Conservation (phyloP, 2,797 vertebrate species). For the Neosilurus hyrtlii region DNA sequence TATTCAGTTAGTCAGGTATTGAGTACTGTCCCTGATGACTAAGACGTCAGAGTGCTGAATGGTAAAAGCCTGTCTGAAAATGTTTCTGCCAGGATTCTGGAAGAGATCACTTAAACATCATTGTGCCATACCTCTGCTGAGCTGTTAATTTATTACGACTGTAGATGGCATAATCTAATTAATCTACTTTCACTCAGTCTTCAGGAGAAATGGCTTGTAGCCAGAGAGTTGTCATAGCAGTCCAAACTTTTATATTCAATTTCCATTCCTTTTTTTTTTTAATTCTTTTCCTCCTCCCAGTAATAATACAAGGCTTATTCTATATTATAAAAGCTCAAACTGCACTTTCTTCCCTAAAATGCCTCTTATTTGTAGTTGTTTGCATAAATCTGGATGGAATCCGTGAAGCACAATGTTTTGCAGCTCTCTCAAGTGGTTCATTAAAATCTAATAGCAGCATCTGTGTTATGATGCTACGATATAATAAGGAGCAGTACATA, state of each 20-base stretch:
- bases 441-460: constrained; percentile 11
- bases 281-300: neutral
- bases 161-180: constrained; percentile 27
- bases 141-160: constrained; percentile 32
- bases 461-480: neutral
- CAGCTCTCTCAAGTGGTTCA: constrained; percentile 20
- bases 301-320: constrained; percentile 1
- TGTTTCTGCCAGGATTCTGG: constrained; percentile 19
- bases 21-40: constrained; percentile 15
- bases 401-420: neutral
- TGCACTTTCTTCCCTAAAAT: neutral
- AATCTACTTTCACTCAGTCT: constrained; percentile 32
- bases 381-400: constrained; percentile 10
- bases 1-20: constrained; percentile 35
- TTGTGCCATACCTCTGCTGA: constrained; percentile 36
- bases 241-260: constrained; percentile 15
- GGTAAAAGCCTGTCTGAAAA: constrained; percentile 29
- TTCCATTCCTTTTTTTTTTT: neutral
- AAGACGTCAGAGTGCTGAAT: neutral
- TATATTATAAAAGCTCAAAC: neutral
- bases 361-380: neutral
- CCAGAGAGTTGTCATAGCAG: constrained; percentile 31
- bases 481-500: constrained; percentile 6
- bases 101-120: constrained; percentile 27
- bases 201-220: constrained; percentile 20